Evolutionary conservation across 2,797 vertebrate genomes (phyloP), one percentile per base, ranked within the genome.

Genomic region (Coracias cyanogaster): DNA sequence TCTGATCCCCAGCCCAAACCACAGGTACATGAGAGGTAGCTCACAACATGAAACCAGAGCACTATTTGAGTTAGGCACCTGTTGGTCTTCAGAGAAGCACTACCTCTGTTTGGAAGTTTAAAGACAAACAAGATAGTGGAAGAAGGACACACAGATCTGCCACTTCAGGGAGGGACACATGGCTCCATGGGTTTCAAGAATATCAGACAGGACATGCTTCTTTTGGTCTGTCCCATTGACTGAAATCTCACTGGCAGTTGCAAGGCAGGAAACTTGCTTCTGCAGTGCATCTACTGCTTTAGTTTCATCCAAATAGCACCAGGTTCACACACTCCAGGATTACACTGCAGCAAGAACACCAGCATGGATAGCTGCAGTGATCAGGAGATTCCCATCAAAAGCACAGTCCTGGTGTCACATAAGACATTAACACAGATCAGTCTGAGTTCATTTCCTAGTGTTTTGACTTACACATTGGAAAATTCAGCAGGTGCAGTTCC

Each of bases 151-250:
- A 46, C 6, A 45, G 22, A 41, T 58, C 13, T 71, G n/a, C 19
- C 9, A 10, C 15, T 82, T 43, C 3, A 17, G 62, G 26, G 15
- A n/a, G 2, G 12, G 10, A 31, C 9, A 26, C 2, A 1, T 39
- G 33, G 21, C 12, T 61, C 15, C 7, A 3, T 25, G 65, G 35
- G 8, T 57, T 71, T 76, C 25, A 52, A 61, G 60, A 9, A n/a
- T 0, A 1, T 15, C 12, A 57, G 41, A 24, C 24, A 65, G 45
- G 24, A 39, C 29, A 43, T 1, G 4, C 6, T 52, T 24, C 0
- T 19, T 78, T 77, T 83, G 6, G 4, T 10, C 33, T 61, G 4
- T 54, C 43, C 43, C 24, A 11, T 22, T 9, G n/a, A 46, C 8
- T 55, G 49, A 67, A 55, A 60, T 55, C 20, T 55, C 41, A 19